phyloP scores from a whole-genome alignment of 2,113 vertebrate genomes.

The Hypocryptadius cinnamomeus region DNA sequence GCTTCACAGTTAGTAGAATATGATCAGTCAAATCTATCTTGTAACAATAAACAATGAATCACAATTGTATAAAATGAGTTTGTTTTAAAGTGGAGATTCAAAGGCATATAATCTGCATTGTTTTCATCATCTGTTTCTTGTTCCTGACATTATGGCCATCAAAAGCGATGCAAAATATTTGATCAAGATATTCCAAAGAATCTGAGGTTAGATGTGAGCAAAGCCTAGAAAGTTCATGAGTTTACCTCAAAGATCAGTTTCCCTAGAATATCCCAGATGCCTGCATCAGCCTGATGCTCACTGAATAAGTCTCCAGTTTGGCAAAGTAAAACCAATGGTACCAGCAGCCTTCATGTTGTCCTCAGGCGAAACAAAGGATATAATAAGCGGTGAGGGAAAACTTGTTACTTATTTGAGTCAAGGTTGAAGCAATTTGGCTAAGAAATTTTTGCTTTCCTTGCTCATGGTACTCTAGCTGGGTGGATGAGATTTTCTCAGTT shows the following conservation, averaged over 20 bases:
- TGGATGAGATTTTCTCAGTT: not conserved
- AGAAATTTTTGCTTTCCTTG: not conserved
- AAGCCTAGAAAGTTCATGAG: not conserved
- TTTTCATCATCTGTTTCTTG: constrained; percentile 36
- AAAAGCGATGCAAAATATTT: not conserved
- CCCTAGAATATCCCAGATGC: not conserved
- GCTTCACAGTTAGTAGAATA: constrained; percentile 45
- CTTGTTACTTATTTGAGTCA: not conserved
- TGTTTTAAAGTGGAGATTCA: constrained; percentile 15
- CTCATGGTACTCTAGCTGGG: not conserved
- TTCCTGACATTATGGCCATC: not conserved
- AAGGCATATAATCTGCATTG: constrained; percentile 13
- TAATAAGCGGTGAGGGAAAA: not conserved
- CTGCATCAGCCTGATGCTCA: not conserved
- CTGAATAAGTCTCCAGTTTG: not conserved
- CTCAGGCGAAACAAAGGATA: not conserved
- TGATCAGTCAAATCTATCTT: constrained; percentile 15
- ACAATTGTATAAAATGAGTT: constrained; percentile 29
- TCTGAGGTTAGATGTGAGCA: not conserved
- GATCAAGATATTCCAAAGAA: not conserved
- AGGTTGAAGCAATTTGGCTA: not conserved
- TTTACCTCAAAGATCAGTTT: not conserved
- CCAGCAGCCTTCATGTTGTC: not conserved
- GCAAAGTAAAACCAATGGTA: not conserved
- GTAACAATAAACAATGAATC: constrained; percentile 40